These are phyloP conservation scores for Geococcyx californianus DNA, from an alignment of 2,113 vertebrate genomes.

Conservation along the genomic window DNA sequence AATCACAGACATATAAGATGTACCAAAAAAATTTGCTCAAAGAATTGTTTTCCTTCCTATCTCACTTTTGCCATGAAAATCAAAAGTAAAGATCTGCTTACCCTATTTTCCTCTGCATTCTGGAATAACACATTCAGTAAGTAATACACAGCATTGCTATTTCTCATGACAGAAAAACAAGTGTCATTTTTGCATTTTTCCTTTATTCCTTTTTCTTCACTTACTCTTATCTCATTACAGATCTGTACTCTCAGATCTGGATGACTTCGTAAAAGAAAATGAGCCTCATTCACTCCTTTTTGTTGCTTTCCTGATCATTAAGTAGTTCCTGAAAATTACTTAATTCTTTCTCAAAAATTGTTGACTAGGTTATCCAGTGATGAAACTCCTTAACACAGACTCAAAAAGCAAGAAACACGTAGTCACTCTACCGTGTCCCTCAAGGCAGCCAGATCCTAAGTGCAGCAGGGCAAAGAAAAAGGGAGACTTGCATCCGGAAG, in stretches of 20 bases:
- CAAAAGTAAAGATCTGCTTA: background rate
- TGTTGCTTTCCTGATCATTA: background rate
- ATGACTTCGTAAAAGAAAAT: background rate
- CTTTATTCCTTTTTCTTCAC: background rate
- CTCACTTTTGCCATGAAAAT: background rate
- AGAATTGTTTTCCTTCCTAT: background rate
- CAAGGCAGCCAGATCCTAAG: background rate
- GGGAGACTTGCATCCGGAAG: background rate
- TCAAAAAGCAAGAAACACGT: background rate
- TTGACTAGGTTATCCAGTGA: background rate
- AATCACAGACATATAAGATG: background rate
- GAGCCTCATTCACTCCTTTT: background rate
- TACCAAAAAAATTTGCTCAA: background rate
- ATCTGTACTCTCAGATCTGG: background rate
- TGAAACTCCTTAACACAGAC: background rate
- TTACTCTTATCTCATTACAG: background rate
- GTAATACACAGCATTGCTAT: background rate
- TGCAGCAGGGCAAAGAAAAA: background rate
- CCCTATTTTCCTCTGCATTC: background rate
- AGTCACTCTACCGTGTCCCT: background rate
- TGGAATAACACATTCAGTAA: background rate
- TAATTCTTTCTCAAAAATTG: background rate
- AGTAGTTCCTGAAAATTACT: background rate
- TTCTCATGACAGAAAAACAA: background rate
- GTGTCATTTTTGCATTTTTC: background rate